Percentiles rank a stretch among this genome's conserved stretches.
phyloP scores from a whole-genome alignment of 2,888 invertebrate species.

The Ganaspis brasiliensis region DNA sequence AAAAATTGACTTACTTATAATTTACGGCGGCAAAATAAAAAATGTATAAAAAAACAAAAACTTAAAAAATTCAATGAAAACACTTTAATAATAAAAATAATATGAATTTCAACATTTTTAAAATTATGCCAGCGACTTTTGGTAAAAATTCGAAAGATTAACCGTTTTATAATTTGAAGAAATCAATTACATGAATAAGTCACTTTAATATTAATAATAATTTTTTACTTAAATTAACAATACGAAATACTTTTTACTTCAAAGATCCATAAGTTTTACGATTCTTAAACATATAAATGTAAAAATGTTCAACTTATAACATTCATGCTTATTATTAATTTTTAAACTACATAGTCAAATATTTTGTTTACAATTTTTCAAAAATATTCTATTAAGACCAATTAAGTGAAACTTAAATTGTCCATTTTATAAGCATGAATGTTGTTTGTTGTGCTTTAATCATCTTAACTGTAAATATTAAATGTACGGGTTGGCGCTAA shows the following conservation, averaged over 20 bases:
- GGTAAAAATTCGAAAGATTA: too few species aligned
- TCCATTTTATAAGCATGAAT: constrained; percentile 54
- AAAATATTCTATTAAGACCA: constrained; percentile 71
- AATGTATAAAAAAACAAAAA: too few species aligned
- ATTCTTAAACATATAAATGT: constrained; percentile 73
- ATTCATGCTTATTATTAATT: constrained; percentile 52
- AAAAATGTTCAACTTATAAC: constrained; percentile 60
- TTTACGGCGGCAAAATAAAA: too few species aligned
- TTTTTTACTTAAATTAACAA: neutral
- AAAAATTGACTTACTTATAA: too few species aligned
- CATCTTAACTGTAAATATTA: neutral
- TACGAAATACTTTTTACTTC: neutral
- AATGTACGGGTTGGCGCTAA: neutral
- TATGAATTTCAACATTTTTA: too few species aligned
- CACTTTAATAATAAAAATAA: too few species aligned
- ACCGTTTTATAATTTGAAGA: too few species aligned
- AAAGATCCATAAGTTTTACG: constrained; percentile 5
- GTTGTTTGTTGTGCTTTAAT: constrained; percentile 46
- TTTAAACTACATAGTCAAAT: constrained; percentile 61
- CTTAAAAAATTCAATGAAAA: too few species aligned
- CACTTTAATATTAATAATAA: neutral
- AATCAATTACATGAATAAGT: too few species aligned
- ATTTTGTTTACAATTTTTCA: constrained; percentile 65
- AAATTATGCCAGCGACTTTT: too few species aligned
- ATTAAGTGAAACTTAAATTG: constrained; percentile 48